Evolutionary conservation across 2,797 vertebrate genomes (phyloP), one percentile per base, ranked within the genome.

Genomic region (Pipistrellus nathusii): DNA sequence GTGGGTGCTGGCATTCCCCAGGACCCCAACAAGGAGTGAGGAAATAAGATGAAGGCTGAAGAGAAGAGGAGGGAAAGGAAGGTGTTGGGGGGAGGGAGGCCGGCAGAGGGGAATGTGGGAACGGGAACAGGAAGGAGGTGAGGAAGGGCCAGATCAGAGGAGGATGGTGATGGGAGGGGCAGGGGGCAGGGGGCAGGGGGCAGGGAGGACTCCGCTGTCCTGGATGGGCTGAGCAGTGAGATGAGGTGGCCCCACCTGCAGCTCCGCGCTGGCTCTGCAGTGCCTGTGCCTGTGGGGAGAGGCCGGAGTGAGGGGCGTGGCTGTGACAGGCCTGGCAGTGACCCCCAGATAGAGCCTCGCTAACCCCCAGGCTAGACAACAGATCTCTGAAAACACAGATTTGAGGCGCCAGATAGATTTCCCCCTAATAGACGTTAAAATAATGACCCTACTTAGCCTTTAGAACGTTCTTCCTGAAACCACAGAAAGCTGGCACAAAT

Each of bases 271-370:
- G 89, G 82, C 38, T 15, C 20, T 4, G 13, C 13, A 9, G 64
- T 6, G 14, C 90, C 96, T 97, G 64, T 8, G 14, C 90, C 96
- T 97, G 94, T 51, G n/a, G 90, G 73, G 78, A 94, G 62, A 96
- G 62, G 72, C 72, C 30, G n/a, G 0, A 0, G 32, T 72, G 81
- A 94, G 53, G 25, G 69, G 71, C 62, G 59, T 62, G 25, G 59
- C 59, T 62, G 59, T 6, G 59, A 13, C 59, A 6, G 2, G 11
- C 57, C 57, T 27, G 57, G 57, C 57, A 25, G 55, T 17, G 15
- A 15, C 12, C 9, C 27, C 82, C 21, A 4, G 6, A 8, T 3
- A 3, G 30, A 11, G 57, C 12, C 20, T 38, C 21, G 23, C 23
- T 6, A 53, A 25, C 18, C 10, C 59, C 59, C 30, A 35, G 11